Base-by-base conservation (phyloP, 1,140 invertebrate species). In the Lanistes nyassanus region DNA sequence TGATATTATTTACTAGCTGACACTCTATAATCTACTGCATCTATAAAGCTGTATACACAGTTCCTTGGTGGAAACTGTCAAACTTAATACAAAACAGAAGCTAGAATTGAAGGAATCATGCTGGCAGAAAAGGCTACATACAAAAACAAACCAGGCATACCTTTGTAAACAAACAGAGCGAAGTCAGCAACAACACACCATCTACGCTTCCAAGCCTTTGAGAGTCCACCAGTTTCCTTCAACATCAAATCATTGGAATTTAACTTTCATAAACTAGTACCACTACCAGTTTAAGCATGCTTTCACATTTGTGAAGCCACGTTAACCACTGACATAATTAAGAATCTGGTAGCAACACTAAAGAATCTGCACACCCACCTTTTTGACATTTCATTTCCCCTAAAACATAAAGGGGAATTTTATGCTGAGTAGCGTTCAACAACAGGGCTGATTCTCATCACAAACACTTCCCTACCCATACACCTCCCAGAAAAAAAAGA, bases 161-260 rank as follows among this genome's bases (percentile, higher is more conserved):
- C 95, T 93, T 97, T 97, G 88, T 98, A 98, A 86, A 97, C 97
- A 90, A 97, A 98, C 66, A 98, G 92, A 86, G 96, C 97, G 88
- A 96, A 98, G 86, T 98, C 96, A 7, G 95, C 94, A 34, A 98
- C 90, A 36, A 98, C 96, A 91, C 97, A 98, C 96, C 96, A 98
- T 55, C 96, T 91, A 87, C 95, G 96, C 88, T 97, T 95, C 96
- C 96, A 98, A 29, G 96, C 92, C 92, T 96, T 97, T 31, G 72
- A 66, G 23, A 98, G 90, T 16, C 80, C 81, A 70, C 83, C 81
- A 70, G 74, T 83, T 71, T 88, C 81, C 81, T 85, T 72, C 16
- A 67, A 36, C 53, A 29, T 36, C 26, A 42, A 55, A n/a, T n/a
- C n/a, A 29, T 47, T 36, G 34, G 39, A 55, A 70, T 37, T 29